Evolutionary conservation across 2,113 vertebrate species (phyloP), one percentile per base, ranked within the genome.

Genomic region (Potamarius usumacintae): DNA sequence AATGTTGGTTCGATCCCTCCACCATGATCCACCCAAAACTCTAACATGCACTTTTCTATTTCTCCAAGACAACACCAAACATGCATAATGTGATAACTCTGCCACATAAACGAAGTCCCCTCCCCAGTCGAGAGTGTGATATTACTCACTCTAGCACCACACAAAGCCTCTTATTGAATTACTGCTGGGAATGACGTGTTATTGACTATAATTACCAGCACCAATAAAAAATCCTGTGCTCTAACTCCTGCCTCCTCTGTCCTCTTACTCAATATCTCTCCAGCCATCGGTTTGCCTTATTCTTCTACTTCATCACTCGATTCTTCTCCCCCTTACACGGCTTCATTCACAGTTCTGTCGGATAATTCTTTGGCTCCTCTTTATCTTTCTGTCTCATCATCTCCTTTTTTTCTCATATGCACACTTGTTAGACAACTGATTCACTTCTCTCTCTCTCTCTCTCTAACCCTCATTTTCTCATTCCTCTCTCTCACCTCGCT

Each of bases 151-250:
- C 89, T 89, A 90, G 89, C 84, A 86, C 67, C 89, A 85, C 87
- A 87, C 87, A 90, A 78, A 88, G 63, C 89, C 92, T 92, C 86
- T 79, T 94, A 94, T 93, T 93, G 92, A 94, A 92, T 92, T 91
- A 91, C 86, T 91, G 92, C 94, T 90, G 89, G 90, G 90, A 89
- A 93, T 92, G 94, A 93, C 92, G 92, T 92, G 92, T 91, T 91
- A 90, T 91, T 93, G 89, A 92, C 92, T 88, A 89, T 94, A 93
- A 95, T 95, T 94, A 94, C 93, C 94, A 91, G 93, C 93, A 92
- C 90, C 92, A 92, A 94, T 94, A 94, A 94, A 93, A 87, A 88
- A 90, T 90, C 91, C 92, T 91, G 94, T 91, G 90, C 87, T 85
- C 91, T 90, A 91, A 92, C 87, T 89, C 52, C 80, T 71, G 27